Evolutionary conservation across 2,113 vertebrate species (phyloP).

Genomic region (Donacobius atricapilla): DNA sequence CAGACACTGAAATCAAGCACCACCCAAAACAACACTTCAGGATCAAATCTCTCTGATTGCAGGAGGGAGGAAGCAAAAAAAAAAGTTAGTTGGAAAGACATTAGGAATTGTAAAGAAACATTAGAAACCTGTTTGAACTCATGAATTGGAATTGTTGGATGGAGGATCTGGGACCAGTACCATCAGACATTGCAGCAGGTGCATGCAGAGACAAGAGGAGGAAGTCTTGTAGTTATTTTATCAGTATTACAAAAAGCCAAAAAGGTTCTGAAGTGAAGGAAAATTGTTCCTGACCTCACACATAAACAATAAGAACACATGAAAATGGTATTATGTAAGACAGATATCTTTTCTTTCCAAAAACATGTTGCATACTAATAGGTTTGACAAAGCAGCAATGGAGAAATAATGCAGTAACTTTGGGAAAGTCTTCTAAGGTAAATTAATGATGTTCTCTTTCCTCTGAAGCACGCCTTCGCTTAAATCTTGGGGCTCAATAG

Average conservation of each 20-base stretch:
- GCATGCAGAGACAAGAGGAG: neutral
- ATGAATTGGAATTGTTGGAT: neutral
- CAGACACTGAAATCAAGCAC: neutral
- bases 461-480: neutral
- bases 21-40: neutral
- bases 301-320: neutral
- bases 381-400: neutral
- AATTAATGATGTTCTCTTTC: neutral
- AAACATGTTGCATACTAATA: accelerated
- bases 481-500: neutral
- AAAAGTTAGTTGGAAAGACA: neutral
- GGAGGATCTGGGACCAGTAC: neutral
- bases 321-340: neutral
- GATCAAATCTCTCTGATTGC: neutral
- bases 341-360: neutral
- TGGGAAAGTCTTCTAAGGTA: neutral
- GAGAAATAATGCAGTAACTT: neutral
- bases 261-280: neutral
- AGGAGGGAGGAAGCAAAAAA: neutral
- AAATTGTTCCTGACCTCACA: neutral
- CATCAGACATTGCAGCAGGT: neutral
- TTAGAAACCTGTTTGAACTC: neutral
- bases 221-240: neutral
- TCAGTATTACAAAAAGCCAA: neutral
- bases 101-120: neutral